These are phyloP conservation scores for Tolmerus cingulatus DNA, from an alignment of 2,888 invertebrate species.

Conservation along the genomic window DNA sequence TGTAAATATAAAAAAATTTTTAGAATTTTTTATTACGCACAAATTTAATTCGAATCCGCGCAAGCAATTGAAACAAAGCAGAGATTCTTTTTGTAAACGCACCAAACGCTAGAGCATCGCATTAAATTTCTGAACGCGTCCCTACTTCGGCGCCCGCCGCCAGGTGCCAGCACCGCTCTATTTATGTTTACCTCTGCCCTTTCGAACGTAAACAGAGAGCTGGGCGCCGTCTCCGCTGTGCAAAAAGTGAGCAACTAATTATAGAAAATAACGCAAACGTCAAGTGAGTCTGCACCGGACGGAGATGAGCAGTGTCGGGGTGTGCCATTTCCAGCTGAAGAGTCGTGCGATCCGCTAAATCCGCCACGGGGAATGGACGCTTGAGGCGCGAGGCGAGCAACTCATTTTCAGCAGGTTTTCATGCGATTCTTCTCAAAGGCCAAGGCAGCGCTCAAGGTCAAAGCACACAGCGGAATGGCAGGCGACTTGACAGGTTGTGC, in stretches of 20 bases:
- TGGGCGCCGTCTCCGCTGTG: not conserved
- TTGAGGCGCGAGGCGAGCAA: not conserved
- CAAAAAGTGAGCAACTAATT: not conserved
- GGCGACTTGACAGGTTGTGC: conserved; percentile 62
- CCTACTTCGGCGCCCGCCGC: not conserved
- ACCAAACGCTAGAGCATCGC: not conserved
- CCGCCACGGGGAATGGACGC: not conserved
- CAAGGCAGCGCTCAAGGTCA: conserved; percentile 43
- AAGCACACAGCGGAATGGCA: conserved; percentile 54
- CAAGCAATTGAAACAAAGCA: no score
- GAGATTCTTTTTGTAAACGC: not conserved
- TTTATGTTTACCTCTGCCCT: not conserved
- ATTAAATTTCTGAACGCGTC: not conserved
- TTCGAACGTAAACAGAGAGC: conserved; percentile 43
- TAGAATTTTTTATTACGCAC: no score
- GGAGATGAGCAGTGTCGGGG: not conserved
- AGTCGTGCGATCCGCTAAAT: not conserved
- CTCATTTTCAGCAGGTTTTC: not conserved
- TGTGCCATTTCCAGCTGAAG: not conserved
- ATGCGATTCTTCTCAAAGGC: not conserved
- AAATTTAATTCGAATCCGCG: no score
- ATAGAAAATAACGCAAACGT: not conserved
- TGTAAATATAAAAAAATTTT: no score
- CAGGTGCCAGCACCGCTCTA: not conserved
- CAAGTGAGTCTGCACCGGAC: not conserved